Percentiles rank a stretch among this genome's conserved stretches.
Conservation (phyloP, 2,888 invertebrate genomes). For the Tipula confusa region DNA sequence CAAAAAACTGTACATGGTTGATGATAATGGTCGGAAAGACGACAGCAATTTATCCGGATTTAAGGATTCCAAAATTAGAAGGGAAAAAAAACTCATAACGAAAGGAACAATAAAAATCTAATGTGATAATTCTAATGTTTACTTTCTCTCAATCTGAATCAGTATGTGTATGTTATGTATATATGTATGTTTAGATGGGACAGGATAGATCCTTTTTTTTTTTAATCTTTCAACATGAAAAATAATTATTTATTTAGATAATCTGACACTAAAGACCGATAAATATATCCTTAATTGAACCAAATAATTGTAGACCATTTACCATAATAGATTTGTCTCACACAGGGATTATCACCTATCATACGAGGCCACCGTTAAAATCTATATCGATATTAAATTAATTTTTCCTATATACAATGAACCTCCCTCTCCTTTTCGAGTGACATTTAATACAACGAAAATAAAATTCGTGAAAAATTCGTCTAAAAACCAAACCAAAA, state of each 20-base stretch:
- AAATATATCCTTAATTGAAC: constrained; percentile 7
- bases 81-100: background rate
- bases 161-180: background rate
- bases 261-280: constrained; percentile 12
- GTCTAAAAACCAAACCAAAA: background rate
- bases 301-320: background rate
- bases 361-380: background rate
- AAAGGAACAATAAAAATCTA: constrained; percentile 14
- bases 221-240: background rate
- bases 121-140: background rate
- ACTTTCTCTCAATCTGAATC: background rate
- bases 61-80: background rate
- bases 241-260: background rate
- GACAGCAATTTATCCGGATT: background rate
- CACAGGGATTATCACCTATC: background rate
- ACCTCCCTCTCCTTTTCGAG: background rate
- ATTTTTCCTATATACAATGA: background rate
- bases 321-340: background rate
- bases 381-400: constrained; percentile 4
- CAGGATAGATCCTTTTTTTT: background rate
- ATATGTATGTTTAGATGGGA: background rate
- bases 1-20: background rate
- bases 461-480: background rate
- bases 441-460: background rate
- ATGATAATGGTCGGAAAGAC: background rate